A percentile compares a stretch with the other conserved stretches of the same genome.
Evolutionary conservation across 2,113 vertebrate species (phyloP).

Genomic region (Poicephalus meyeri): DNA sequence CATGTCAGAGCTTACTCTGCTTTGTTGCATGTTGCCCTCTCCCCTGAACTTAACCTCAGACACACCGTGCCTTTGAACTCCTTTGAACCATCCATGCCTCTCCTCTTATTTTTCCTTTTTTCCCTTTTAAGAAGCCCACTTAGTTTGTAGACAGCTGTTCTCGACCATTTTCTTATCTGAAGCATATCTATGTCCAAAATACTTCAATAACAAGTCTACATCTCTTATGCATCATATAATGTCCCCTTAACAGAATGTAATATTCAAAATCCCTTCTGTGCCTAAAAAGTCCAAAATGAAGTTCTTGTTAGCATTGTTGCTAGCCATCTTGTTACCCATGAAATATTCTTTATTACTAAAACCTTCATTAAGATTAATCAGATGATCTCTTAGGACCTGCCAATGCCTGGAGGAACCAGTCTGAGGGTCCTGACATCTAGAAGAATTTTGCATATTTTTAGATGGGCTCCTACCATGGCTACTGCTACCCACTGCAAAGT

Average conservation of each 20-base stretch:
- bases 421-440: neutral
- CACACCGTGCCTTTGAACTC: neutral
- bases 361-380: neutral
- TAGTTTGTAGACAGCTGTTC: neutral
- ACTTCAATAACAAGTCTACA: neutral
- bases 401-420: neutral
- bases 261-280: neutral
- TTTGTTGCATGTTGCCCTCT: fast-evolving
- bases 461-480: neutral
- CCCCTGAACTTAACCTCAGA: neutral
- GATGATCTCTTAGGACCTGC: neutral
- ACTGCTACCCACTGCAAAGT: neutral
- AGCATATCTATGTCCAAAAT: neutral
- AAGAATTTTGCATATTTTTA: neutral
- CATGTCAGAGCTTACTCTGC: neutral
- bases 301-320: neutral
- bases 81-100: neutral
- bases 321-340: neutral
- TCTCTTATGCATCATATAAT: neutral
- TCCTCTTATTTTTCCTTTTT: neutral
- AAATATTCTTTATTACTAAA: neutral
- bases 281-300: neutral
- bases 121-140: neutral
- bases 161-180: neutral
- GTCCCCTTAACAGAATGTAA: neutral